A percentile compares a stretch with the other conserved stretches of the same genome.
phyloP scores from a whole-genome alignment of 1,140 invertebrate species.

The Aphaenogaster floridana region DNA sequence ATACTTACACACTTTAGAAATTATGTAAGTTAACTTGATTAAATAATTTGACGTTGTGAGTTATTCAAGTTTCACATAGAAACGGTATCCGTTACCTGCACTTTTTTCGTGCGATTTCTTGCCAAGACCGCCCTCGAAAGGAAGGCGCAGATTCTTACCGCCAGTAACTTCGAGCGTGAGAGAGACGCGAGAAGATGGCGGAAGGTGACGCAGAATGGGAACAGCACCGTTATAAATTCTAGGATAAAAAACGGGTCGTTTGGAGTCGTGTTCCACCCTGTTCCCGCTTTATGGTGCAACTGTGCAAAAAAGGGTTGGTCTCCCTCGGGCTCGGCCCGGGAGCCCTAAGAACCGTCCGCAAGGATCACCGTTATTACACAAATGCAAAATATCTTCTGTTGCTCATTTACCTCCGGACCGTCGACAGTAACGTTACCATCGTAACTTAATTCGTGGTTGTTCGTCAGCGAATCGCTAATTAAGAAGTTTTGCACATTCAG shows the following conservation, averaged over 20 bases:
- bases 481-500: not conserved
- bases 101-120: slow-evolving; percentile 27
- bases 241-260: slow-evolving; percentile 52
- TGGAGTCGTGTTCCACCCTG: slow-evolving; percentile 34
- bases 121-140: not conserved
- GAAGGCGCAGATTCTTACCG: slow-evolving; percentile 13
- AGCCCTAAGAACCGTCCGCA: slow-evolving; percentile 66
- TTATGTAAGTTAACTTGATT: not conserved
- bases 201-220: slow-evolving; percentile 34
- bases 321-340: slow-evolving; percentile 65
- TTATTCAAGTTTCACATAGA: not conserved
- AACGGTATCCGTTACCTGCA: not conserved
- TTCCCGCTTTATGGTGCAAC: slow-evolving; percentile 67
- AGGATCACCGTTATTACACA: slow-evolving; percentile 81
- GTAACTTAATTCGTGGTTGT: slow-evolving; percentile 42
- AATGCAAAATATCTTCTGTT: slow-evolving; percentile 80
- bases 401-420: slow-evolving; percentile 80
- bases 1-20: not conserved
- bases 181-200: slow-evolving; percentile 41
- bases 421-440: slow-evolving; percentile 65
- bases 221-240: slow-evolving; percentile 74
- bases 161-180: not conserved
- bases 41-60: not conserved
- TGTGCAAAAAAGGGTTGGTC: slow-evolving; percentile 77
- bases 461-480: slow-evolving; percentile 50